Evolutionary conservation across 2,797 vertebrate species (phyloP).

Genomic region (Gadopsis bispinosus): DNA sequence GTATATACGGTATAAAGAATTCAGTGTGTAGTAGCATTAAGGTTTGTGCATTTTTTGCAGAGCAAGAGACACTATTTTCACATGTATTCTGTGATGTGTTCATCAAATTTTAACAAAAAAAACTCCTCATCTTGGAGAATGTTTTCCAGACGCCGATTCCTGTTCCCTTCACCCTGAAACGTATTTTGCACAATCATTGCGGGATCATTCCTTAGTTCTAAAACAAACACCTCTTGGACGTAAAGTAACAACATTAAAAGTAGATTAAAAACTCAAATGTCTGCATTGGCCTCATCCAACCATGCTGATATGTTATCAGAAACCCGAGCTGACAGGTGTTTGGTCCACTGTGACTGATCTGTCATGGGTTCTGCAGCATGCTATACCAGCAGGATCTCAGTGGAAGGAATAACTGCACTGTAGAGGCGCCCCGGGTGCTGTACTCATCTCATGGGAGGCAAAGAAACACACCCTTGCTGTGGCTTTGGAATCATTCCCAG

Average conservation of each 20-base stretch:
- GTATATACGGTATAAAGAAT: not conserved
- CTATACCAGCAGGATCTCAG: not conserved
- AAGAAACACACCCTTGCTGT: conserved; percentile 32
- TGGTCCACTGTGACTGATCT: not conserved
- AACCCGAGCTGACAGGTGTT: conserved; percentile 29
- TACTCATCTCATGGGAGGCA: conserved; percentile 20
- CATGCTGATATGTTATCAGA: conserved; percentile 14
- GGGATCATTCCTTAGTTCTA: not conserved
- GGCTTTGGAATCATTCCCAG: conserved; percentile 37
- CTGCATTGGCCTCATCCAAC: not conserved
- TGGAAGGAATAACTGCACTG: not conserved
- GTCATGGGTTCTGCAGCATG: conserved; percentile 6
- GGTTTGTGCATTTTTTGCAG: not conserved
- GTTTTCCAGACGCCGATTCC: not conserved
- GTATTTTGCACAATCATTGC: not conserved
- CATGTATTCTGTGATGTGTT: not conserved
- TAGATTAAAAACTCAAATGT: conserved; percentile 17
- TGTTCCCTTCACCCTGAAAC: not conserved
- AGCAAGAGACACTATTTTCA: not conserved
- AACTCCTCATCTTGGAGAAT: not conserved
- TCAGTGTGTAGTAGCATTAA: not conserved
- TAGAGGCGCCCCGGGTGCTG: not conserved
- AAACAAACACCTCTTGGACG: not conserved
- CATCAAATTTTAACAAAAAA: not conserved
- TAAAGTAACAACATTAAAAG: not conserved